Evolutionary conservation across 1,140 invertebrate species (phyloP).

Genomic region (Diprion similis): DNA sequence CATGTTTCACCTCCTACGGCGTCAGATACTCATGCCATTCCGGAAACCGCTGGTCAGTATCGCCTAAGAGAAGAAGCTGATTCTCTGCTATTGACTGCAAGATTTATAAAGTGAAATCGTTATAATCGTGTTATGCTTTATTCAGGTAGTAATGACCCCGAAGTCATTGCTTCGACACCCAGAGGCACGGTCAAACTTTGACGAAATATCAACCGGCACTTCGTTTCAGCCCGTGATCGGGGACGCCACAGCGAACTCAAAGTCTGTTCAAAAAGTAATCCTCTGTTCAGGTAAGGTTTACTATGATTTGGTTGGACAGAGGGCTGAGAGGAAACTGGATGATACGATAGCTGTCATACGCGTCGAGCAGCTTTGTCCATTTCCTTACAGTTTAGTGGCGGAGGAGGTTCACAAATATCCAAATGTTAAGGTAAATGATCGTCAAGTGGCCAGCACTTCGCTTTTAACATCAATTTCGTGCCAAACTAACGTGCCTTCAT

Average conservation of each 20-base stretch:
- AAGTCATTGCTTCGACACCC: slow-evolving; percentile 80
- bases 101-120: neutral
- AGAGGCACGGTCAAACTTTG: slow-evolving; percentile 72
- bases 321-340: slow-evolving; percentile 71
- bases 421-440: slow-evolving; percentile 67
- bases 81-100: neutral
- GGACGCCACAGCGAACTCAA: slow-evolving; percentile 66
- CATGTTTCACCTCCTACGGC: slow-evolving; percentile 83
- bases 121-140: neutral
- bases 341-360: slow-evolving; percentile 78
- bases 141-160: slow-evolving; percentile 72
- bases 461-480: too few species aligned
- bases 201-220: slow-evolving; percentile 67
- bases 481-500: neutral
- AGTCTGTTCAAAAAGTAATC: slow-evolving; percentile 73
- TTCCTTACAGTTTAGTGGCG: slow-evolving; percentile 82
- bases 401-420: slow-evolving; percentile 76
- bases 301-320: slow-evolving; percentile 78
- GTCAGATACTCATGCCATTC: slow-evolving; percentile 84
- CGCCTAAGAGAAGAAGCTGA: neutral
- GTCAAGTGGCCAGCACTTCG: neutral
- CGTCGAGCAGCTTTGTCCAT: slow-evolving; percentile 85
- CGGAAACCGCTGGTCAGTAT: slow-evolving; percentile 77
- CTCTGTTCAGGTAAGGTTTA: slow-evolving; percentile 87
- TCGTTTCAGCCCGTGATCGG: slow-evolving; percentile 63